phyloP scores from a whole-genome alignment of 2,113 vertebrate species.

The Larimichthys crocea region DNA sequence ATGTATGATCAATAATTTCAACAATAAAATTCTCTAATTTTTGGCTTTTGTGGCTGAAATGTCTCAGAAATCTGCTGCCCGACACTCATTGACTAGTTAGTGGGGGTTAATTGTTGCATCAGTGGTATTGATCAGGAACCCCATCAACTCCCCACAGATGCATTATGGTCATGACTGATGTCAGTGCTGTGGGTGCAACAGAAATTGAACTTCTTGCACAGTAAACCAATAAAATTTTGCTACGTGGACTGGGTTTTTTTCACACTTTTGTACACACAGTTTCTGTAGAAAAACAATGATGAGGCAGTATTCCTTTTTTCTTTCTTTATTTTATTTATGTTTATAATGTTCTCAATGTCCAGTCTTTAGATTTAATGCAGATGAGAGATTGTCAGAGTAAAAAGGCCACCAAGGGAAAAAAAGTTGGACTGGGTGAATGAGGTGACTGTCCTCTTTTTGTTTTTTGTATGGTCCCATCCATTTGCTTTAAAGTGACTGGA shows the following conservation, averaged over 20 bases:
- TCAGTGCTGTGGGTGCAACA: background rate
- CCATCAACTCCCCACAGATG: slow-evolving; percentile 6
- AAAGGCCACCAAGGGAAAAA: background rate
- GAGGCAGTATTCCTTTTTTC: background rate
- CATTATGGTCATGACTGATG: background rate
- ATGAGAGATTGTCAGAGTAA: background rate
- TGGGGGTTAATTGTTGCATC: background rate
- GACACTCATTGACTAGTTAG: background rate
- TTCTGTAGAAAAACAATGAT: background rate
- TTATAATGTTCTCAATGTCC: background rate
- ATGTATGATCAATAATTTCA: no score
- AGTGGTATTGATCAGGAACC: slow-evolving; percentile 9
- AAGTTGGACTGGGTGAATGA: background rate
- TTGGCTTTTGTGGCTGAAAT: background rate
- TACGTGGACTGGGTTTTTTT: no score
- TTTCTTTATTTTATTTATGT: background rate
- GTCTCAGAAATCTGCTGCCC: background rate
- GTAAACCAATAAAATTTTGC: background rate
- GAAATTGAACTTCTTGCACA: background rate
- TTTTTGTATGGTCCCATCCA: no score
- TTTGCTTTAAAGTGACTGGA: no score
- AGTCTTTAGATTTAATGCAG: background rate
- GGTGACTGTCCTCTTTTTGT: background rate
- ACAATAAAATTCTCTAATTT: no score
- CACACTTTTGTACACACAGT: background rate